These are phyloP conservation scores for Pseudorhiza aurosa DNA, from an alignment of 30 jellyfish, hydroid and myxozoan genomes.

Conservation along the genomic window DNA sequence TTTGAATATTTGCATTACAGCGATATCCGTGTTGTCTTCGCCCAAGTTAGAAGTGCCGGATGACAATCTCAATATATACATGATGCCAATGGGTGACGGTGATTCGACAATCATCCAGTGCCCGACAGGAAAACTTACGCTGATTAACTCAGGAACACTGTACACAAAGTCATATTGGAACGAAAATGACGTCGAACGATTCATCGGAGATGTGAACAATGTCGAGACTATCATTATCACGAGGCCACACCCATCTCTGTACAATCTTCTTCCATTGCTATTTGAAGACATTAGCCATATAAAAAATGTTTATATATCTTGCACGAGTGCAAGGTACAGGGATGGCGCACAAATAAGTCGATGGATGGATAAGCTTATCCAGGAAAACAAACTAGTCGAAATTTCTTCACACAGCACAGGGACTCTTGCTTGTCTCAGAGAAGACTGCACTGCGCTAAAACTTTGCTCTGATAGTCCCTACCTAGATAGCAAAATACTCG, in stretches of 20 bases:
- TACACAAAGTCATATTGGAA: conserved; percentile 51
- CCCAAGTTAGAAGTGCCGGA: conserved; percentile 30
- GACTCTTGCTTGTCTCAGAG: conserved; percentile 65
- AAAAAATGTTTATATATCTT: conserved; percentile 33
- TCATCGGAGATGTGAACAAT: conserved; percentile 13
- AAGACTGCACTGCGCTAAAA: conserved; percentile 49
- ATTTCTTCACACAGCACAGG: conserved; percentile 44
- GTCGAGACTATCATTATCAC: conserved; percentile 63
- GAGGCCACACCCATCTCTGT: conserved; percentile 69
- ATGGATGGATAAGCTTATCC: conserved; percentile 47
- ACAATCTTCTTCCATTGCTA: conserved; percentile 47
- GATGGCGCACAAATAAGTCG: conserved; percentile 8
- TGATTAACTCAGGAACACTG: conserved; percentile 48
- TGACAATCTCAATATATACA: conserved; percentile 62
- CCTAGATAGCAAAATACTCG: conserved; percentile 46
- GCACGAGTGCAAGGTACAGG: conserved; percentile 24
- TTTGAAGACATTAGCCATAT: conserved; percentile 23
- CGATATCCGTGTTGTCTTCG: not conserved
- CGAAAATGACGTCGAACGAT: conserved; percentile 59
- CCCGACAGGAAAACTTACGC: conserved; percentile 58
- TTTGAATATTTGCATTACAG: too few relatives aligned
- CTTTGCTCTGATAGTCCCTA: conserved; percentile 58
- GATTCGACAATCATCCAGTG: conserved; percentile 71
- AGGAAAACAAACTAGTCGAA: conserved; percentile 27
- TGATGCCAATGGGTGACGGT: conserved; percentile 79